Base-by-base conservation (phyloP, 1,140 invertebrate genomes). In the Scaptomyza montana region DNA sequence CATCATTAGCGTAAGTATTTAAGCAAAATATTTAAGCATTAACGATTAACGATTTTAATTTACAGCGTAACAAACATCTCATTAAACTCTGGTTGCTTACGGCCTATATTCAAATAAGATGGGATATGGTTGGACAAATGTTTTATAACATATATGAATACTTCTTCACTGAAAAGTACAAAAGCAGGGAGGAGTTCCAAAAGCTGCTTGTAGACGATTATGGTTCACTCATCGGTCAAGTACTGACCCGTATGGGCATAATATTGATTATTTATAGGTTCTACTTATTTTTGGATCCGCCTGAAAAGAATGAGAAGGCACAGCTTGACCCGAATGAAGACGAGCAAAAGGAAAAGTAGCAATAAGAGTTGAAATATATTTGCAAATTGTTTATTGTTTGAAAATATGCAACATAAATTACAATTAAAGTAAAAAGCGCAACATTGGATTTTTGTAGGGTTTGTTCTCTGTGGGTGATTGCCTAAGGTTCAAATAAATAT, bases 401-500 rank as follows among this genome's bases (percentile, higher is more conserved):
- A 13, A 21, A 33, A 51, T 28, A 28, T 30, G 54, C 13, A 49
- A 33, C 30, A 33, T 5, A 36, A 36, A 9, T 16, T 39, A 12
- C 19, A 62, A 57, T 65, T 66, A 50, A 47, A 56, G 62, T 54
- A 69, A 41, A 50, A 13, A 62, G 9, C 16, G 30, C 30, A 55
- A 25, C 30, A 67, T 25, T 0, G 41, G 4, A 25, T 30, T 55
- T 1, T 12, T 33, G 6, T 33, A n/a, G 5, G 12, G 1, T 41
- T 41, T 43, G 16, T 5, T 13, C 10, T n/a, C 16, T n/a, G 46
- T 16, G 4, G n/a, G 5, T 0, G 50, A 13, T 5, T 41, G 25
- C 0, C n/a, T 36, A 12, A 87, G 6, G 13, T 73, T 68, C 1
- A 13, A 6, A 41, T 82, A 87, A 19, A 87, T 76, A 9, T 36